Evolutionary conservation across 2,113 vertebrate genomes (phyloP).

Genomic region (Poeciliopsis retropinna): DNA sequence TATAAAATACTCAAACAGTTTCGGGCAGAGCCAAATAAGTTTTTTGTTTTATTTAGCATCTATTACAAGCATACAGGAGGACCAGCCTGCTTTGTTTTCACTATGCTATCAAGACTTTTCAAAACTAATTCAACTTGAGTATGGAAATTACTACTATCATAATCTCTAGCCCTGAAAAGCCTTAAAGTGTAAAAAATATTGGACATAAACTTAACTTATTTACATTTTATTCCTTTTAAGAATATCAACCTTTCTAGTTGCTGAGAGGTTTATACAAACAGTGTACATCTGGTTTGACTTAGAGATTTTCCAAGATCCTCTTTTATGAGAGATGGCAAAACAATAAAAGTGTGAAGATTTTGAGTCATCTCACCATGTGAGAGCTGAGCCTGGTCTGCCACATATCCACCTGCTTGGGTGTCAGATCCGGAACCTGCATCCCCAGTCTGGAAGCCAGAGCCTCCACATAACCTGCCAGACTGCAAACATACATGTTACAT

Average conservation of each 20-base stretch:
- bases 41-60: no score
- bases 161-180: neutral
- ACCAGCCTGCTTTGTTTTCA: no score
- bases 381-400: constrained; percentile 94
- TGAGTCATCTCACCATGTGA: constrained; percentile 84
- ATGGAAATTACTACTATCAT: neutral
- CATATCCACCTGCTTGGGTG: constrained; percentile 95
- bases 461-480: constrained; percentile 96
- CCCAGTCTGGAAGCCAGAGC: constrained; percentile 90
- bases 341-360: neutral
- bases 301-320: no score
- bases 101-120: no score
- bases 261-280: neutral
- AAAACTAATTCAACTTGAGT: neutral
- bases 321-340: accelerated
- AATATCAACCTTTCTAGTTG: neutral
- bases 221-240: neutral
- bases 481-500: constrained; percentile 50
- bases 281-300: neutral
- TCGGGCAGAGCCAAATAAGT: no score
- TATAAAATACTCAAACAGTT: no score
- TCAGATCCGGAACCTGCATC: constrained; percentile 91
- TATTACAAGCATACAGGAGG: no score
- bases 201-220: neutral
- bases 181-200: neutral